These are phyloP conservation scores for Caenorhabditis plicata DNA, from an alignment of 2,888 invertebrate species.

Conservation along the genomic window DNA sequence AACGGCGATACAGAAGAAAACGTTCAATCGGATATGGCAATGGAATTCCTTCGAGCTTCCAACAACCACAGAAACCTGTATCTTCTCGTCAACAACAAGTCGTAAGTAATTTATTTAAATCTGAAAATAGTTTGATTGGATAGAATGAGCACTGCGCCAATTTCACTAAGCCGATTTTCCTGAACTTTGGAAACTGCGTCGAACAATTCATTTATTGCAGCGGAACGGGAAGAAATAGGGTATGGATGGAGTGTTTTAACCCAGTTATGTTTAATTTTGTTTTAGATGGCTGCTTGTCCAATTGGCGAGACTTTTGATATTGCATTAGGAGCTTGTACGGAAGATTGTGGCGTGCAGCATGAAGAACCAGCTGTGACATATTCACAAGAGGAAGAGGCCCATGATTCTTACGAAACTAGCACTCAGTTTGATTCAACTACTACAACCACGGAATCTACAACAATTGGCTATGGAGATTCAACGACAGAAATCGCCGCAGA, in stretches of 20 bases:
- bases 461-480: neutral
- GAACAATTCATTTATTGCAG: constrained; percentile 42
- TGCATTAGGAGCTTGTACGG: constrained; percentile 12
- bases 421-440: neutral
- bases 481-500: neutral
- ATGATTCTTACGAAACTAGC: neutral
- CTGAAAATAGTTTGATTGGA: neutral
- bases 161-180: constrained; percentile 12
- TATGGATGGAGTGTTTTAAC: constrained; percentile 7
- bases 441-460: neutral
- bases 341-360: constrained; percentile 25
- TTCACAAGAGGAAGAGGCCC: constrained; percentile 1
- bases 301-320: constrained; percentile 38
- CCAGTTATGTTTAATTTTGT: neutral
- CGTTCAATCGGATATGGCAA: constrained; percentile 15
- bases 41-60: constrained; percentile 6
- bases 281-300: constrained; percentile 37
- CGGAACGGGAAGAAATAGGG: constrained; percentile 24
- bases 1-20: constrained; percentile 19
- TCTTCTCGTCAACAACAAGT: constrained; percentile 22
- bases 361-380: neutral
- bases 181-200: constrained; percentile 40
- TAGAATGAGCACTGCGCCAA: constrained; percentile 11
- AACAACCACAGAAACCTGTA: constrained; percentile 1
- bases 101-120: constrained; percentile 1